Base-by-base conservation (phyloP, 2,797 vertebrate genomes). In the Poeciliopsis paucimaculata region DNA sequence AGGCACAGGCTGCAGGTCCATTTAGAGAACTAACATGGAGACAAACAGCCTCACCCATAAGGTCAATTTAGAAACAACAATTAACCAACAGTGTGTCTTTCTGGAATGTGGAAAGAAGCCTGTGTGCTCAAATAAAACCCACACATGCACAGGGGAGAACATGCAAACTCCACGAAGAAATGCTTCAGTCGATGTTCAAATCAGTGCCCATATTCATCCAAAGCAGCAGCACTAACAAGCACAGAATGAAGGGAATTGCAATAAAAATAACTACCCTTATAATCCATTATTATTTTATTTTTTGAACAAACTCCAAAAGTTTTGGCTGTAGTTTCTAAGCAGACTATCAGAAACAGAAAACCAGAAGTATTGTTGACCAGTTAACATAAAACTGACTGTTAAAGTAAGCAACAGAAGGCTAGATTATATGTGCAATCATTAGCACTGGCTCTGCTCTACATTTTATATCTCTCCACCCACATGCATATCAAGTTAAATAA, bases 41-140 rank as follows among this genome's bases (percentile, higher is more conserved):
- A 41, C 36, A 68, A 68, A 36, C 34, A 66, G 15, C 34, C 62
- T 39, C 62, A 64, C 16, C 15, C 31, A 62, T 34, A 62, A 34
- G 60, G 60, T 62, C 62, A 64, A 64, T 36, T 64, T 64, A 64
- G 62, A 64, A 36, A 64, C 62, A 64, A 16, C 62, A 64, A 36
- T 36, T 36, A 36, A 64, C 34, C 31, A 64, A 20, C 18, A 36
- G 34, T 64, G 34, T 36, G 31, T 18, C 16, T 36, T 64, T 64
- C 34, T 36, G 34, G 62, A 20, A 64, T 64, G 34, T 36, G 18
- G 57, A 64, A 64, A 64, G 62, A 64, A 64, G 34, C 53, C 53
- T 57, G 55, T 57, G 55, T 36, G 20, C 34, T 64, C 62, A 64
- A 64, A 64, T 64, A 64, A 36, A 64, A 64, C 31, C 62, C 62